Percentiles rank a stretch among this genome's conserved stretches.
Conservation (phyloP, 2,113 vertebrate species). For the Callospermophilus lateralis region DNA sequence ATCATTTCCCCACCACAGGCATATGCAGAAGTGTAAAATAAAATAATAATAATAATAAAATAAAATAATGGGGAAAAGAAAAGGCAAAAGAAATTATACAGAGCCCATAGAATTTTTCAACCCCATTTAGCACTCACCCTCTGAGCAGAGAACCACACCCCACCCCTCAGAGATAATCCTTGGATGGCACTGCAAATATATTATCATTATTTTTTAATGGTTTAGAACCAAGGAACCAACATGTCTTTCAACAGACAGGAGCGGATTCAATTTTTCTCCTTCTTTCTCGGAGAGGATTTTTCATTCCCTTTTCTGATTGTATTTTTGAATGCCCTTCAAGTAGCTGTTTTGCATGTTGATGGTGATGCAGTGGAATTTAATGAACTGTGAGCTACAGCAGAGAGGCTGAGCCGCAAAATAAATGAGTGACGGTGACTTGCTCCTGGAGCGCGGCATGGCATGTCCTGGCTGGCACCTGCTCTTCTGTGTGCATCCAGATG, state of each 20-base stretch:
- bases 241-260: slow-evolving; percentile 64
- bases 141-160: neutral
- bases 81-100: neutral
- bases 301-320: slow-evolving; percentile 76
- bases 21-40: neutral
- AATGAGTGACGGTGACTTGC: slow-evolving; percentile 54
- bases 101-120: neutral
- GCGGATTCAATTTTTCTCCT: slow-evolving; percentile 74
- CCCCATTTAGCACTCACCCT: neutral
- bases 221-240: slow-evolving; percentile 68
- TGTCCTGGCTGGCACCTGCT: slow-evolving; percentile 45
- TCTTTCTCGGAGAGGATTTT: slow-evolving; percentile 57
- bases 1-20: neutral
- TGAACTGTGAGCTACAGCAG: slow-evolving; percentile 77
- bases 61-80: neutral
- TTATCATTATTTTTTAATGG: neutral
- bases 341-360: slow-evolving; percentile 82
- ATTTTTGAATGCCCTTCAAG: slow-evolving; percentile 83
- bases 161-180: slow-evolving; percentile 56
- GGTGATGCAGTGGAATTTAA: slow-evolving; percentile 75
- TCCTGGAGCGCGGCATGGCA: slow-evolving; percentile 29
- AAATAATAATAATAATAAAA: too few species aligned
- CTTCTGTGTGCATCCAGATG: slow-evolving; percentile 24
- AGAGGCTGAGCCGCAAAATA: slow-evolving; percentile 70
- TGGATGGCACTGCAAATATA: slow-evolving; percentile 53